These are phyloP conservation scores for Pachyseris speciosa DNA, from an alignment of 64 coral and sea anemone species.

Conservation along the genomic window DNA sequence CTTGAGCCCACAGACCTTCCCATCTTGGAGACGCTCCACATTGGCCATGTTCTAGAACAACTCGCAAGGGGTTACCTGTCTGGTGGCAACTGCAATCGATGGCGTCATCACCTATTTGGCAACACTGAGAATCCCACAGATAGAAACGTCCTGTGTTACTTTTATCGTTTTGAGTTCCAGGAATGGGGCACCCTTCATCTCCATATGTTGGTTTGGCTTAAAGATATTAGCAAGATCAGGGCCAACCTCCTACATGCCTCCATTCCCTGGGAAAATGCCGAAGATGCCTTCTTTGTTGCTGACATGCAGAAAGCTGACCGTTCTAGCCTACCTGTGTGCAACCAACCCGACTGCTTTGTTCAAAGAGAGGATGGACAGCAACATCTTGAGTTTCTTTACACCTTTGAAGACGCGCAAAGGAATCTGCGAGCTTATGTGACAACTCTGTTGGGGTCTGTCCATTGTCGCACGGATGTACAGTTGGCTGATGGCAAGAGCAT, in stretches of 20 bases:
- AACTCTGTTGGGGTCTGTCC: neutral
- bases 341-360: neutral
- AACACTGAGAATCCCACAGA: neutral
- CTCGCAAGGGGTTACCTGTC: slow-evolving; percentile 16
- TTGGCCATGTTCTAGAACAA: slow-evolving; percentile 62
- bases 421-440: slow-evolving; percentile 50
- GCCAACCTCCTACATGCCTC: too few relatives aligned
- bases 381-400: neutral
- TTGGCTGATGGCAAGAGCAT: slow-evolving; percentile 16
- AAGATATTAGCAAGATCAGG: neutral
- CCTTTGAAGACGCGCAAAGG: neutral
- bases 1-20: neutral
- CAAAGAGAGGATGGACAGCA: too few relatives aligned
- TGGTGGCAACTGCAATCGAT: slow-evolving; percentile 49
- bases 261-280: slow-evolving; percentile 4
- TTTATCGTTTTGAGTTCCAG: slow-evolving; percentile 73
- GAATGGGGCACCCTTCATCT: slow-evolving; percentile 56
- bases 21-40: neutral
- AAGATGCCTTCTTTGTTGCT: slow-evolving; percentile 3
- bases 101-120: slow-evolving; percentile 39
- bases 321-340: neutral
- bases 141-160: slow-evolving; percentile 5
- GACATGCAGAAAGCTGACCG: slow-evolving; percentile 40
- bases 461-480: slow-evolving; percentile 56
- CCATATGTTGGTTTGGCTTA: slow-evolving; percentile 72